Evolutionary conservation across 2,113 vertebrate genomes (phyloP).

Genomic region (Barnardius zonarius): DNA sequence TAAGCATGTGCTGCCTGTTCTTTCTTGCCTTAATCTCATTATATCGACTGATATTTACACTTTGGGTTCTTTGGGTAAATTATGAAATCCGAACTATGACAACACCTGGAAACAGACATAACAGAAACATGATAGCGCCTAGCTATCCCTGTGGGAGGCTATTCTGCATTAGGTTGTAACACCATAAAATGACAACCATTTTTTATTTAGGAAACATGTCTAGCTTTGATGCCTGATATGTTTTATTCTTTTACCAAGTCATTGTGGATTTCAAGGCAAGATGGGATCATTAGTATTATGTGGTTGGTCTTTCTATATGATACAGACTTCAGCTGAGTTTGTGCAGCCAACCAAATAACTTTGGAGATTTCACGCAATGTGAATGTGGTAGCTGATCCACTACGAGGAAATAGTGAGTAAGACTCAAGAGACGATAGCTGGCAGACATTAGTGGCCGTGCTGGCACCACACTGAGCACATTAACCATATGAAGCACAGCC

Average conservation of each 20-base stretch:
- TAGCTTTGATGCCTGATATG: background rate
- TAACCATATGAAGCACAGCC: background rate
- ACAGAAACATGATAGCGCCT: background rate
- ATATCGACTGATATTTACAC: slow-evolving; percentile 1
- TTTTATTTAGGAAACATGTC: background rate
- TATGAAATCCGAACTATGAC: background rate
- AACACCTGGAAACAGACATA: slow-evolving; percentile 18
- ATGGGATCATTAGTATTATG: background rate
- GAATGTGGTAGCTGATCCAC: background rate
- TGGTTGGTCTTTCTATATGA: background rate
- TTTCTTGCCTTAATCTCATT: slow-evolving; percentile 9
- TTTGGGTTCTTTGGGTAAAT: background rate
- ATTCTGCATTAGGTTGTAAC: background rate
- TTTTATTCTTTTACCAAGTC: slow-evolving; percentile 10
- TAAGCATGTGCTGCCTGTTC: background rate
- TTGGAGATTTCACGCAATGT: background rate
- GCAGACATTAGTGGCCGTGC: background rate
- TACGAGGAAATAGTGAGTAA: background rate
- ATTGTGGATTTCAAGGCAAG: background rate
- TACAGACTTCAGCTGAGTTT: accelerated
- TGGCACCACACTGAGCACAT: background rate
- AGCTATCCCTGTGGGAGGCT: background rate
- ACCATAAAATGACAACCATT: background rate
- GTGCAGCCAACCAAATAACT: background rate
- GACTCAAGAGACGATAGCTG: background rate